Evolutionary conservation across 2,797 vertebrate genomes (phyloP).

Genomic region (Paedocypris micromegethes): DNA sequence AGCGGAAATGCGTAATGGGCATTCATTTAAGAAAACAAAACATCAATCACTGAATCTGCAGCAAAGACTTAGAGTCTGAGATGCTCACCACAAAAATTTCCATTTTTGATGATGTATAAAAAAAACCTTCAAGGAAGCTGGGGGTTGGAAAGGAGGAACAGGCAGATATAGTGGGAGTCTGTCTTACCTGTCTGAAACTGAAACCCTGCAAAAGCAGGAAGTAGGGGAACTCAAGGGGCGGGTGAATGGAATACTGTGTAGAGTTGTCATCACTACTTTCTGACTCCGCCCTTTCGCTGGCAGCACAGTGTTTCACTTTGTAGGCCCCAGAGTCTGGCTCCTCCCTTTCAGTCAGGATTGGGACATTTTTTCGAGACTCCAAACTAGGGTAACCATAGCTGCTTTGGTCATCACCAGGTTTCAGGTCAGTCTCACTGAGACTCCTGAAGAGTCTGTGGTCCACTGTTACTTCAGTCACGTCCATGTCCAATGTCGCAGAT

Average conservation of each 20-base stretch:
- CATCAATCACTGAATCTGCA: too few species aligned
- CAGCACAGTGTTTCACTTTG: conserved; percentile 64
- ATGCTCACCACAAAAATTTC: background rate
- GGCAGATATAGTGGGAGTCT: conserved; percentile 19
- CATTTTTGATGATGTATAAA: too few species aligned
- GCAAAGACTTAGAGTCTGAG: too few species aligned
- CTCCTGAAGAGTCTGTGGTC: conserved; percentile 64
- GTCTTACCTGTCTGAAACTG: conserved; percentile 68
- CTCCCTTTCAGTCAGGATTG: conserved; percentile 34
- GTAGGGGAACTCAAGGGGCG: conserved; percentile 74
- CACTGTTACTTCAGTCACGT: conserved; percentile 18
- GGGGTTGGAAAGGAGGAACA: conserved; percentile 4
- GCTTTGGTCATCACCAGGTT: conserved; percentile 42
- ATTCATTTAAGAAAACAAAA: too few species aligned
- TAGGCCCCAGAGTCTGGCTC: conserved; percentile 43
- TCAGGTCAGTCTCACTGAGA: conserved; percentile 69
- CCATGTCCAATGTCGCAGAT: conserved; percentile 60
- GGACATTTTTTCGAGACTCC: conserved; percentile 20
- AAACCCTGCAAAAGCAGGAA: conserved; percentile 75
- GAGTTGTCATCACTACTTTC: conserved; percentile 71
- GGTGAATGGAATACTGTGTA: conserved; percentile 77
- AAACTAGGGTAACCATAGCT: conserved; percentile 2
- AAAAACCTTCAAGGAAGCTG: too few species aligned
- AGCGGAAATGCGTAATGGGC: too few species aligned
- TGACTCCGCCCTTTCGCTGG: conserved; percentile 59